These are phyloP conservation scores for Habropoda laboriosa DNA, from an alignment of 1,140 invertebrate species.

Conservation along the genomic window DNA sequence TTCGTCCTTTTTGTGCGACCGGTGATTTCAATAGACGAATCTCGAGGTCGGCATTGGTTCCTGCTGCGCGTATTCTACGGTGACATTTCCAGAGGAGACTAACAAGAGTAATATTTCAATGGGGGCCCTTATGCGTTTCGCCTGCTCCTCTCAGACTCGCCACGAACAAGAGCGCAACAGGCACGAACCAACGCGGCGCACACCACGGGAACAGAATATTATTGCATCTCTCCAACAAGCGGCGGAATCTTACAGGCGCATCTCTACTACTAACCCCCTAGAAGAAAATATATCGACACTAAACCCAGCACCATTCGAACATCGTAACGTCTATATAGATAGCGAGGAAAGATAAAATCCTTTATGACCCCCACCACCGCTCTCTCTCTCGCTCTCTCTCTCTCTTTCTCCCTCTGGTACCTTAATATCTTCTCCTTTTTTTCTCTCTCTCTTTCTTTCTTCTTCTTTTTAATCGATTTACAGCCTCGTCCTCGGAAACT, in stretches of 20 bases:
- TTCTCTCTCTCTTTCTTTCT: background rate
- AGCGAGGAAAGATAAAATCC: conserved; percentile 34
- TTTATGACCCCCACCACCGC: conserved; percentile 10
- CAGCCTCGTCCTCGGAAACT: conserved; percentile 26
- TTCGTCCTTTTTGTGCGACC: conserved; percentile 72
- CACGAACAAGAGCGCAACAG: too few relatives aligned
- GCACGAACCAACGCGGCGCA: too few relatives aligned
- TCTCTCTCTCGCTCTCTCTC: too few relatives aligned
- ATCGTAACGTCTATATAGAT: conserved; percentile 21
- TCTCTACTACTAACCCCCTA: conserved; percentile 9
- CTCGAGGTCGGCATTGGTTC: conserved; percentile 58
- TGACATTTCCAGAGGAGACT: conserved; percentile 57
- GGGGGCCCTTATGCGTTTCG: conserved; percentile 10
- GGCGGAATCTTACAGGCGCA: conserved; percentile 33
- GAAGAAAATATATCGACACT: conserved; percentile 50
- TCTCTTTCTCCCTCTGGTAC: background rate
- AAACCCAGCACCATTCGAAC: conserved; percentile 20
- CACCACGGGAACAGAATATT: conserved; percentile 24
- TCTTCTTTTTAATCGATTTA: conserved; percentile 21
- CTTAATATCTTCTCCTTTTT: background rate
- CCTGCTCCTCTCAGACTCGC: too few relatives aligned
- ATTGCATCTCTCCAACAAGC: conserved; percentile 2
- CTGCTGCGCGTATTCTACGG: conserved; percentile 67
- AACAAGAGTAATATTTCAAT: conserved; percentile 62
- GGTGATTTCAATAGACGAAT: conserved; percentile 68